These are phyloP conservation scores for Diachrysia chrysitis DNA, from an alignment of 2,888 invertebrate species.

Conservation along the genomic window DNA sequence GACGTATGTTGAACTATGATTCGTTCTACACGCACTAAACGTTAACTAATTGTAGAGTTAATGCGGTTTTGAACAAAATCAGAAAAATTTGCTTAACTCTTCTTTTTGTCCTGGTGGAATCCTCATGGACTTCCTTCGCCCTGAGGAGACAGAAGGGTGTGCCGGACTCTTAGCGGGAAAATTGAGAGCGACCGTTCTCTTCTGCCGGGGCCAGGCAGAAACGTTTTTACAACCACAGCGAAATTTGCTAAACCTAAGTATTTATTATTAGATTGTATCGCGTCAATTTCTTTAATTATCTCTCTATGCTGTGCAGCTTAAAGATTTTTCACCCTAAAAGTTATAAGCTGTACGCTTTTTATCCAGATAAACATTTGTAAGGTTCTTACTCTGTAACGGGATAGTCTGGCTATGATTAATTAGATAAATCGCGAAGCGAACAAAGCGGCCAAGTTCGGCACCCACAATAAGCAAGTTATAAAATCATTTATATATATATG, in stretches of 20 bases:
- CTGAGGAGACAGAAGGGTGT: not conserved
- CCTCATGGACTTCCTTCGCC: not conserved
- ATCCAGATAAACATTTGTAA: too few relatives aligned
- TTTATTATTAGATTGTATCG: too few relatives aligned
- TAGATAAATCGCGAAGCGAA: not conserved
- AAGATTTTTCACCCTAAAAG: too few relatives aligned
- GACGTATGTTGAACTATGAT: not conserved
- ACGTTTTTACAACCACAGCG: not conserved
- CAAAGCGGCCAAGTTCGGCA: not conserved
- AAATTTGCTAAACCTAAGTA: not conserved
- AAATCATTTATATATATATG: too few relatives aligned
- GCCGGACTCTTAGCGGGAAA: not conserved
- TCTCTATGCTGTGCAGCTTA: too few relatives aligned
- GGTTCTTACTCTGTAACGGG: not conserved
- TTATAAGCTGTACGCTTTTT: too few relatives aligned
- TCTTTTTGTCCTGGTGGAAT: not conserved
- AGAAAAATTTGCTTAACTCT: not conserved
- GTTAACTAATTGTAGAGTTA: not conserved
- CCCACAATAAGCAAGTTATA: too few relatives aligned
- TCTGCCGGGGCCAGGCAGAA: not conserved
- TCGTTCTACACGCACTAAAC: not conserved
- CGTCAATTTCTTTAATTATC: too few relatives aligned
- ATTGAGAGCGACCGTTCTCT: not conserved
- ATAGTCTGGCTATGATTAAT: not conserved
- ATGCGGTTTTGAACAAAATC: not conserved